Conservation (phyloP, 2,113 vertebrate species). For the Melanocharis versteri region DNA sequence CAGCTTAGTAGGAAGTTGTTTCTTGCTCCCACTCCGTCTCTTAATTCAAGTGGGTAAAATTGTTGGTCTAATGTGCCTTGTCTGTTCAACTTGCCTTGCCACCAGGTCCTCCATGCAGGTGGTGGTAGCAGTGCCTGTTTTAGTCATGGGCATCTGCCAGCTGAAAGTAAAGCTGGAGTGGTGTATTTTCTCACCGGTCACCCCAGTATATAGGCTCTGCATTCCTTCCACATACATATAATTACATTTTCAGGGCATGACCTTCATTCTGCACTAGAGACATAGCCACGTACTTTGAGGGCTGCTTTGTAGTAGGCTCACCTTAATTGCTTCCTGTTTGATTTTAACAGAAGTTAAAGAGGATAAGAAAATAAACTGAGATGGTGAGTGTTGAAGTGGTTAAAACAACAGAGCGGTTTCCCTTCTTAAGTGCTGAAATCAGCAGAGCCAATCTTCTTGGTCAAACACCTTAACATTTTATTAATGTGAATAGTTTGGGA, state of each 20-base stretch:
- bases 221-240: neutral
- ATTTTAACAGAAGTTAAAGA: slow-evolving; percentile 30
- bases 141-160: neutral
- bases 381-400: slow-evolving; percentile 5
- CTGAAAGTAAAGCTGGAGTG: neutral
- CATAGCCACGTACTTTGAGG: neutral
- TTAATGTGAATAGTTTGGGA: neutral
- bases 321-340: slow-evolving; percentile 57
- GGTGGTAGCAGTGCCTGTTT: neutral
- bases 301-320: slow-evolving; percentile 34
- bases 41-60: neutral
- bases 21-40: neutral
- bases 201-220: neutral
- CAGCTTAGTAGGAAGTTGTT: neutral
- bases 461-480: slow-evolving; percentile 13
- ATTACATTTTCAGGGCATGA: neutral
- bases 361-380: slow-evolving; percentile 45
- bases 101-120: neutral
- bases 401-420: slow-evolving; percentile 32
- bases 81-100: neutral
- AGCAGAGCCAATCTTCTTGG: neutral
- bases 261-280: neutral
- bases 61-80: neutral
- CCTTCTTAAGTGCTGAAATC: slow-evolving; percentile 40
- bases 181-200: neutral